Base-by-base conservation (phyloP, 2,797 vertebrate genomes). In the Cyclura pinguis region DNA sequence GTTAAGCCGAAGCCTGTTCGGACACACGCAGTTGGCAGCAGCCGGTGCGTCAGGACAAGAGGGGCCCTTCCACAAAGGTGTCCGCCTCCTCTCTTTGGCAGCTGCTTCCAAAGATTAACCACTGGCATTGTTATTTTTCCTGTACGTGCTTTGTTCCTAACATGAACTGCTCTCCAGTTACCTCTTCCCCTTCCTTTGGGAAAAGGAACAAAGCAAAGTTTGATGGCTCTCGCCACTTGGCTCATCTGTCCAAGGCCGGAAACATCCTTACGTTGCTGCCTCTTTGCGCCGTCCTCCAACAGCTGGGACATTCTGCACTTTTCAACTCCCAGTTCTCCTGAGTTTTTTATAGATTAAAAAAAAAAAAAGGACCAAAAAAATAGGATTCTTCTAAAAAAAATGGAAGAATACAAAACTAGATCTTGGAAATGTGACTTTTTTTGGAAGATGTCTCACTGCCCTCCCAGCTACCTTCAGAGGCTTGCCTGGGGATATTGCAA, bases 151-250 rank as follows among this genome's bases (percentile, higher is more conserved):
- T 50, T 13, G 5, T 6, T 64, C 64, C 42, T 2, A n/a, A 52
- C 81, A 55, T 6, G 57, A 55, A 18, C 22, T 5, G 4, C 38
- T 2, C 35, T 72, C 13, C 0, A 14, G 52, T 35, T 76, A 9
- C 89, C 77, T 81, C 84, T 81, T 81, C 69, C 35, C 84, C 84
- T 62, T 74, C 84, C 67, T 74, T 47, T 29, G 52, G 67, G 35
- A n/a, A 62, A 67, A 59, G 1, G 27, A n/a, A 80, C 29, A n/a
- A 86, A 86, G 67, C 4, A 1, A 27, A 29, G 13, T 24, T 74
- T 47, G 47, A 62, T 3, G 52, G 35, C 78, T 50, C 10, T 50
- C 6, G 3, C 35, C 27, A 0, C 55, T 77, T 27, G 84, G 50
- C 52, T 62, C 6, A 1, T 7, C 14, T 29, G 52, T 14, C 84